Conservation (phyloP, 2,113 vertebrate species). For the Struthidea cinerea region DNA sequence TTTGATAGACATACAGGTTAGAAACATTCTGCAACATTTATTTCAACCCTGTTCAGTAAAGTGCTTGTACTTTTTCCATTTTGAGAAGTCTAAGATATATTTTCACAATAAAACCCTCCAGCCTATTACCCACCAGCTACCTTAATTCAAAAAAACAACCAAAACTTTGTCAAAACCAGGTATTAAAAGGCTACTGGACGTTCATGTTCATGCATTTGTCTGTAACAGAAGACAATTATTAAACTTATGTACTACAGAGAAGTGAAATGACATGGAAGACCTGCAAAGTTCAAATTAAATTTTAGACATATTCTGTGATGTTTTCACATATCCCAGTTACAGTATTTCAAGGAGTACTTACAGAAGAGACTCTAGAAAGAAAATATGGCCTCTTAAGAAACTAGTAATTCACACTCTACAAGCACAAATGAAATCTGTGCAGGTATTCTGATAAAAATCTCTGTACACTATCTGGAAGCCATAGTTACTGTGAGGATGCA, state of each 20-base stretch:
- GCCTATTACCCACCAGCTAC: background rate
- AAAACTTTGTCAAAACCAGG: background rate
- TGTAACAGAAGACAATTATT: background rate
- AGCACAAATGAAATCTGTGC: background rate
- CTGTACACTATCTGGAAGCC: background rate
- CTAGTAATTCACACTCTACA: background rate
- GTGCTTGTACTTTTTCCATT: background rate
- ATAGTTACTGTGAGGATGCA: background rate
- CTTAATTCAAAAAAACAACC: background rate
- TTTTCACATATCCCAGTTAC: background rate
- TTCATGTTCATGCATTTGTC: background rate
- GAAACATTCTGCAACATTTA: background rate
- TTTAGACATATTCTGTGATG: background rate
- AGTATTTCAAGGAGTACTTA: background rate
- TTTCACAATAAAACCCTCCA: background rate
- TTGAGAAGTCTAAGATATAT: background rate
- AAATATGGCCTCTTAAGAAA: background rate
- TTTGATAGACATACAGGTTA: background rate
- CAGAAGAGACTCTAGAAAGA: background rate
- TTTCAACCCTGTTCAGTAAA: background rate
- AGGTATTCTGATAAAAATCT: background rate
- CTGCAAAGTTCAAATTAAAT: background rate
- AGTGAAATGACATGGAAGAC: background rate
- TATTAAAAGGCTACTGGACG: background rate
- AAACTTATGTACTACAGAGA: background rate